A percentile compares a stretch with the other conserved stretches of the same genome.
Evolutionary conservation across 2,797 vertebrate species (phyloP).

Genomic region (Passerculus sandwichensis): DNA sequence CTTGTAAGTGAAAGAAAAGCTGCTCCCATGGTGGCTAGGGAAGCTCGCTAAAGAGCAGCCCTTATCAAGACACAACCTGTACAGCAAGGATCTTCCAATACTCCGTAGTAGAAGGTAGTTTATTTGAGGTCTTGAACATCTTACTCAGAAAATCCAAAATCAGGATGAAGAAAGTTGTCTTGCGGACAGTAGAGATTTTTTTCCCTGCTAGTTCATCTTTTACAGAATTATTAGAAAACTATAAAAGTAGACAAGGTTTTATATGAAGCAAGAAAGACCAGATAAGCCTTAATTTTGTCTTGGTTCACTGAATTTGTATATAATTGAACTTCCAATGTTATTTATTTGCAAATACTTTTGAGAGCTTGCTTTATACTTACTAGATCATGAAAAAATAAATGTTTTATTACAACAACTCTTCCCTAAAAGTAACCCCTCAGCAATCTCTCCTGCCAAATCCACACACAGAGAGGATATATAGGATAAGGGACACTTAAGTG

Average conservation of each 20-base stretch:
- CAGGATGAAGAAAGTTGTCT: not conserved
- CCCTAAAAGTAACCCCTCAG: not conserved
- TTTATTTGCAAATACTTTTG: not conserved
- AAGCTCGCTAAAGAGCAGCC: not conserved
- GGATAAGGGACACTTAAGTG: not conserved
- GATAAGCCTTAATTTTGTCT: not conserved
- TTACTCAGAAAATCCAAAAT: not conserved
- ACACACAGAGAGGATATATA: not conserved
- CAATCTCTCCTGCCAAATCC: not conserved
- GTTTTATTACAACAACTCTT: not conserved
- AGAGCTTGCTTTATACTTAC: not conserved
- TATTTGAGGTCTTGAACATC: not conserved
- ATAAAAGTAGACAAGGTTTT: not conserved
- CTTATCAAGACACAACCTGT: not conserved
- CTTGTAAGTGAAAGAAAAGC: not conserved
- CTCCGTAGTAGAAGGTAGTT: not conserved
- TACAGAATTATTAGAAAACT: not conserved
- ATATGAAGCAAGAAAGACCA: not conserved
- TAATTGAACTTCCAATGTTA: not conserved
- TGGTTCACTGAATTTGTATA: not conserved
- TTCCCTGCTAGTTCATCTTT: not conserved
- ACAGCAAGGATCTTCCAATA: not conserved
- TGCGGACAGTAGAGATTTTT: not conserved
- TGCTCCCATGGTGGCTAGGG: not conserved
- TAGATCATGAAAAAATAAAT: fast-evolving